Percentiles rank a stretch among this genome's conserved stretches.
phyloP scores from a whole-genome alignment of 1,140 invertebrate species.

The Cyclargus thomasi region DNA sequence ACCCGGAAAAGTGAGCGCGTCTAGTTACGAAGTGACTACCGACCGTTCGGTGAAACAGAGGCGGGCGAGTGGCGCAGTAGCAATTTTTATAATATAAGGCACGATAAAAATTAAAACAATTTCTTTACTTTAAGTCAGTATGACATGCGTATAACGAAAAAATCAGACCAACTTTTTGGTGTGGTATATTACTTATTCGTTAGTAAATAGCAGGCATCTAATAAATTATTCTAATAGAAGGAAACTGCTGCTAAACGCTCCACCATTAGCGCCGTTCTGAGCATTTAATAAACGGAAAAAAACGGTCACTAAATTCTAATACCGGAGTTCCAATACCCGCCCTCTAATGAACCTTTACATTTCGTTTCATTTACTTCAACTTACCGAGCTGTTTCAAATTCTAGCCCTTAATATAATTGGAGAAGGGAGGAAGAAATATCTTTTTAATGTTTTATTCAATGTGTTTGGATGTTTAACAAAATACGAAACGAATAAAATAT shows the following conservation, averaged over 20 bases:
- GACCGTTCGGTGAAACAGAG: too few species aligned
- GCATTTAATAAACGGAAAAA: not conserved
- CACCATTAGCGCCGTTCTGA: not conserved
- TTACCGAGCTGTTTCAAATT: not conserved
- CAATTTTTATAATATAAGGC: too few species aligned
- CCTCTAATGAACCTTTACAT: not conserved
- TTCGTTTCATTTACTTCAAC: not conserved
- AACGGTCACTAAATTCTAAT: constrained; percentile 1
- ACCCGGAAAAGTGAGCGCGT: too few species aligned
- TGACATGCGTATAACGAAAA: too few species aligned
- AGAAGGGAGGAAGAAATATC: not conserved
- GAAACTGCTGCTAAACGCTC: not conserved
- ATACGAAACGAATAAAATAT: not conserved
- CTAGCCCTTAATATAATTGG: not conserved
- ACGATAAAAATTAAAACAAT: too few species aligned
- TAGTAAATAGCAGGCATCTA: too few species aligned
- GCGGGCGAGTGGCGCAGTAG: too few species aligned
- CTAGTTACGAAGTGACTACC: too few species aligned
- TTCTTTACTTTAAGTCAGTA: too few species aligned
- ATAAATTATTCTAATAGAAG: too few species aligned
- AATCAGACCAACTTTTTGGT: too few species aligned
- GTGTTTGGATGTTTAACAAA: not conserved
- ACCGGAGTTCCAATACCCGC: not conserved
- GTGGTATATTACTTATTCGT: too few species aligned
- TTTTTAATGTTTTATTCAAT: not conserved